Conservation (phyloP, 2,888 invertebrate genomes). For the Beris chalybata region DNA sequence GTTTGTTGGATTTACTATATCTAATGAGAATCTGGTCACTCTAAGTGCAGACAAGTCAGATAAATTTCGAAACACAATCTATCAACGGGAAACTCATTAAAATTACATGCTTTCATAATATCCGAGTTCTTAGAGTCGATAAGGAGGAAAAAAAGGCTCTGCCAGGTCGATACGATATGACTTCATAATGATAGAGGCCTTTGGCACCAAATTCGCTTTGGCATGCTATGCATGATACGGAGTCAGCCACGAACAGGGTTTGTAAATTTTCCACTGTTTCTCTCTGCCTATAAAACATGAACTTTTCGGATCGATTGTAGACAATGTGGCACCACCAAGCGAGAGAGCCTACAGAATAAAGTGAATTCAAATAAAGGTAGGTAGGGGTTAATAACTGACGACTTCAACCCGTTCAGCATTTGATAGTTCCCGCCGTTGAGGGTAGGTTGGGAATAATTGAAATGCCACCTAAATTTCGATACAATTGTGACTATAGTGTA, state of each 20-base stretch:
- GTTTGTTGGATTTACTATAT: too few relatives aligned
- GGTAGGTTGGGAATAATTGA: slow-evolving; percentile 4
- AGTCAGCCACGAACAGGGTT: not conserved
- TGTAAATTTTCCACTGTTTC: not conserved
- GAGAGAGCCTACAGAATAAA: slow-evolving; percentile 7
- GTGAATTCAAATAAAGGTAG: slow-evolving; percentile 1
- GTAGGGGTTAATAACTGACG: not conserved
- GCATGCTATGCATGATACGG: not conserved
- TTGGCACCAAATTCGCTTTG: not conserved
- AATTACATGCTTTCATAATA: too few relatives aligned
- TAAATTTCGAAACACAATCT: too few relatives aligned
- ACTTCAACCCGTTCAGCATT: not conserved
- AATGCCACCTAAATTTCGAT: not conserved
- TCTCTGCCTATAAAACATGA: not conserved
- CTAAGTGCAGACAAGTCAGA: too few relatives aligned
- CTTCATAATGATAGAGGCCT: not conserved
- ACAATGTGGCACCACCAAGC: slow-evolving; percentile 24
- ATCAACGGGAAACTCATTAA: too few relatives aligned
- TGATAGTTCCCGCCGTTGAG: not conserved
- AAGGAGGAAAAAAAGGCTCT: not conserved
- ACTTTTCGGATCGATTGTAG: slow-evolving; percentile 27
- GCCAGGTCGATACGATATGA: not conserved
- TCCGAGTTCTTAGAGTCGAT: too few relatives aligned
- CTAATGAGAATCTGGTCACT: too few relatives aligned
- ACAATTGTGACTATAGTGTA: not conserved